These are phyloP conservation scores for Solea senegalensis DNA, from an alignment of 2,113 vertebrate species.

Conservation along the genomic window DNA sequence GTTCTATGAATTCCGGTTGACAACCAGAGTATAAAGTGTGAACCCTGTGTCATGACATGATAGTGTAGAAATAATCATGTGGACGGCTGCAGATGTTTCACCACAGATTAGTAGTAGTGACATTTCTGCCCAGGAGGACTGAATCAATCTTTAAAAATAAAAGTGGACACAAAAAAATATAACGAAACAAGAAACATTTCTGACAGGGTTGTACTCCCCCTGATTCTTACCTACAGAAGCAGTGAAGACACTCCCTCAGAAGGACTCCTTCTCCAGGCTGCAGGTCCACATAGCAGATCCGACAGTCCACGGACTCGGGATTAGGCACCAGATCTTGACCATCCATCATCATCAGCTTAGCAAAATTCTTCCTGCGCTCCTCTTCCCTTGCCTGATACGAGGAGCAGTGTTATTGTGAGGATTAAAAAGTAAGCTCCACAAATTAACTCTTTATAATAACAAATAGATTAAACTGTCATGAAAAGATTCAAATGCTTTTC, in stretches of 20 bases:
- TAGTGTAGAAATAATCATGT: too few relatives aligned
- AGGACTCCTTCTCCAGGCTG: conserved; percentile 82
- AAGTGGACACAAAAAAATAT: too few relatives aligned
- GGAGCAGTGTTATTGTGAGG: conserved; percentile 23
- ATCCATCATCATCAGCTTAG: conserved; percentile 82
- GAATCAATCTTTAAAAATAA: too few relatives aligned
- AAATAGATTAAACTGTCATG: background rate
- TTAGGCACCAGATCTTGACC: conserved; percentile 85
- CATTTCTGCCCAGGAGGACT: too few relatives aligned
- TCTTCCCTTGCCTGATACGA: conserved; percentile 80
- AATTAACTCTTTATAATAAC: background rate
- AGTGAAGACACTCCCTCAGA: conserved; percentile 88
- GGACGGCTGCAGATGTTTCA: too few relatives aligned
- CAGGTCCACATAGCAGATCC: conserved; percentile 84
- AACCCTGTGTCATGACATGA: too few relatives aligned
- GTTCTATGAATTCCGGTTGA: too few relatives aligned
- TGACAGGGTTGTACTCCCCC: too few relatives aligned
- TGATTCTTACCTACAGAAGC: conserved; percentile 83
- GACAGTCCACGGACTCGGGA: conserved; percentile 83
- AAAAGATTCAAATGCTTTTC: too few relatives aligned
- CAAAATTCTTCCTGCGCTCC: conserved; percentile 84
- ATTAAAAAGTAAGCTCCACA: conserved; percentile 13
- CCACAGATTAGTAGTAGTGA: too few relatives aligned
- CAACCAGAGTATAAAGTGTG: too few relatives aligned
- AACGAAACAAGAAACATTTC: too few relatives aligned